phyloP scores from a whole-genome alignment of 2,797 vertebrate genomes.

The Coccyzus lansbergi region DNA sequence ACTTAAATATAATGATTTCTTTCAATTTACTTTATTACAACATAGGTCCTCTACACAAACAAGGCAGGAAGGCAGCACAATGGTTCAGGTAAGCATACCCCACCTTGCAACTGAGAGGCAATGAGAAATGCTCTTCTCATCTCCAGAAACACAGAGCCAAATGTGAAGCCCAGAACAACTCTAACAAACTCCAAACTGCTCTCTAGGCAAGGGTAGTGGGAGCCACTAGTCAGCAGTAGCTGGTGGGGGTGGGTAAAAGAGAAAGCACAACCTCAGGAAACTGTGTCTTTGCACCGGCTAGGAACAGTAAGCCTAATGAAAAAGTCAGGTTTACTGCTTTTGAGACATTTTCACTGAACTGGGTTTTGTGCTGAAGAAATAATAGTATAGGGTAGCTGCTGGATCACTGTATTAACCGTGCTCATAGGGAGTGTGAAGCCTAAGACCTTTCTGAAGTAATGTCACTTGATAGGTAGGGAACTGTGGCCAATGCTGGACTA shows the following conservation, averaged over 20 bases:
- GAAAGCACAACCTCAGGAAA: neutral
- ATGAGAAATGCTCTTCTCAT: neutral
- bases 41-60: neutral
- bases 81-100: neutral
- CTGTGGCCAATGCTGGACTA: neutral
- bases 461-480: neutral
- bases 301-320: neutral
- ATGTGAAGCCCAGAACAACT: neutral
- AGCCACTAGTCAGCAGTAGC: neutral
- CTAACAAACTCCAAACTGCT: neutral
- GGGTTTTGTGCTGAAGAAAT: neutral
- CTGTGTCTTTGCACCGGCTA: neutral
- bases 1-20: neutral
- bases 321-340: neutral
- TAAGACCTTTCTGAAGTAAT: neutral
- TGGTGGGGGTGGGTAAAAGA: neutral
- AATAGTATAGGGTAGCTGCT: neutral
- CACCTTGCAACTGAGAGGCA: neutral
- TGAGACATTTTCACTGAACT: neutral
- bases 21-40: neutral
- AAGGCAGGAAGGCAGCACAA: neutral
- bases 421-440: neutral
- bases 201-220: neutral
- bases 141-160: neutral
- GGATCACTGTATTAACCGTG: neutral